Evolutionary conservation across 2,113 vertebrate species (phyloP).

Genomic region (Martes martes): DNA sequence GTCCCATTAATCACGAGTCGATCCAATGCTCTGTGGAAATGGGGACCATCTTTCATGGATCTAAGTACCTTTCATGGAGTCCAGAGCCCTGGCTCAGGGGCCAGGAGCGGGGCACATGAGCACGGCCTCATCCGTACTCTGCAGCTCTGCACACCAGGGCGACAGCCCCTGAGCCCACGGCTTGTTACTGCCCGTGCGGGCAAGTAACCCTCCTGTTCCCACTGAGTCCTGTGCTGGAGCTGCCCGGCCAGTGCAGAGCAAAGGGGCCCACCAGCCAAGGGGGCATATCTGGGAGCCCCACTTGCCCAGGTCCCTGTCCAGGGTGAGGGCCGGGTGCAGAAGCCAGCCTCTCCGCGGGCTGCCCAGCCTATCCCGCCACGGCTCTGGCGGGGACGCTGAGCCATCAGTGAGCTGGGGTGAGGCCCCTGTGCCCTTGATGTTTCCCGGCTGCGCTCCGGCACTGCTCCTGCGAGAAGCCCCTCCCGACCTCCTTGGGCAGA

Average conservation of each 20-base stretch:
- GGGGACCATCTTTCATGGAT: conserved; percentile 67
- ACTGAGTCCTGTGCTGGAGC: not conserved
- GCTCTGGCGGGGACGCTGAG: not conserved
- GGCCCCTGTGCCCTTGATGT: accelerated
- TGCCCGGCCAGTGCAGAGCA: not conserved
- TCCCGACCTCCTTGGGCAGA: not conserved
- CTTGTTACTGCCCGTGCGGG: accelerated
- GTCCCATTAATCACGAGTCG: conserved; percentile 74
- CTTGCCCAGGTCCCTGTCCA: not conserved
- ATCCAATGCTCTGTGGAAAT: conserved; percentile 64
- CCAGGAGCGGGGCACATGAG: not conserved
- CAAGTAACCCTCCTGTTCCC: not conserved
- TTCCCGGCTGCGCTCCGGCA: not conserved
- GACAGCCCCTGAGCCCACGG: not conserved
- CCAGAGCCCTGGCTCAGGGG: not conserved
- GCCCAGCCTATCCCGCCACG: not conserved
- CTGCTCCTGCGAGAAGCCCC: not conserved
- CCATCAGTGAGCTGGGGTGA: accelerated
- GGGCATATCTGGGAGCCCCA: not conserved
- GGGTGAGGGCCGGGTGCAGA: not conserved
- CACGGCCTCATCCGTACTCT: not conserved
- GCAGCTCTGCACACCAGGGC: not conserved
- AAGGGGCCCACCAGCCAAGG: not conserved
- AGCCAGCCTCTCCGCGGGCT: not conserved
- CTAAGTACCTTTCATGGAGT: conserved; percentile 51